Evolutionary conservation across 1,140 invertebrate genomes (phyloP), one percentile per base, ranked within the genome.

Genomic region (Leptinotarsa undecemlineata): DNA sequence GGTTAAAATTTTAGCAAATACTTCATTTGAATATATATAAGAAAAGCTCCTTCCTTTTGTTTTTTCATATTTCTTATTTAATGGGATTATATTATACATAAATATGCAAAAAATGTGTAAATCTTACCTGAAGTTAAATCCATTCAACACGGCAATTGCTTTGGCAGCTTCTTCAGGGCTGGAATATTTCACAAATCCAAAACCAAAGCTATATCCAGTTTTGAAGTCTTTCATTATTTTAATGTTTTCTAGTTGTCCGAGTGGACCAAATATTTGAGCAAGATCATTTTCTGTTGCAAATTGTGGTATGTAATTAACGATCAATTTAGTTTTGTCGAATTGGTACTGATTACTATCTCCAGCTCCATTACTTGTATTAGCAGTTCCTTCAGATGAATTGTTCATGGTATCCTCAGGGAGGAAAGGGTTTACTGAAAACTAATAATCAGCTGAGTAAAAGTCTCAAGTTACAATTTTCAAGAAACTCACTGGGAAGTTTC

Each of bases 281-380:
- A 98, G 89, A 81, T 98, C 95, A 80, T 95, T 93, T 84, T 98
- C 96, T 2, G 93, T 94, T 87, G 97, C 93, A 77, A 90, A 94
- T 85, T 98, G 97, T 14, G 97, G 97, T 76, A 98, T 89, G 85
- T 98, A 98, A 87, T 98, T 98, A 79, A 98, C 93, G 75, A 98
- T 98, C 74, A 98, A 88, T 86, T 98, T 98, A 14, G 95, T 94
- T 77, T 86, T 83, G 71, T 84, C 84, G 13, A 80, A 48, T 15
- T 68, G 71, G n/a, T 62, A 66, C 13, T 76, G 64, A 68, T 68
- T 78, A 48, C 77, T 80, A 70, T 81, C 80, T 23, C 80, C 81
- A 23, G 79, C 72, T 21, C 80, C 81, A 68, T 80, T 79, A 48
- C 79, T 79, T 19, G 61, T 74, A 8, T 78, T 74, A 74, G 74